Conservation (phyloP, 2,797 vertebrate genomes). For the Lepus oiostolus region DNA sequence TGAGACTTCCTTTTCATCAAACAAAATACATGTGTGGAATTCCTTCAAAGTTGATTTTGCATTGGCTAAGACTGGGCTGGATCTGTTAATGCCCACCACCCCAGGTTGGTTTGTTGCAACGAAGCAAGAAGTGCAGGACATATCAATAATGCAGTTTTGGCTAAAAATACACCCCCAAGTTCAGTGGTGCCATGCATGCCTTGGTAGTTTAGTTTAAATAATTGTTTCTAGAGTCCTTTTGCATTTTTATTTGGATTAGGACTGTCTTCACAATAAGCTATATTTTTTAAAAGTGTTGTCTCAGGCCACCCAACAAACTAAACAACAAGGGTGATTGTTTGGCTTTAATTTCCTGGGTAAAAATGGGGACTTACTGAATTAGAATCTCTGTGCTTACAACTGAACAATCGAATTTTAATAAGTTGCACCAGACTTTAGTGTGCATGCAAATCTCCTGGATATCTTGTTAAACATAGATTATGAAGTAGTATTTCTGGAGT, state of each 20-base stretch:
- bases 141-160: neutral
- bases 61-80: neutral
- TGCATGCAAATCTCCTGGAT: neutral
- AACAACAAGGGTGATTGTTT: neutral
- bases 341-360: neutral
- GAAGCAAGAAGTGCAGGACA: neutral
- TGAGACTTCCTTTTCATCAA: neutral
- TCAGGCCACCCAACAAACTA: neutral
- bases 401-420: conserved; percentile 14
- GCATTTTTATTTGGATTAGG: neutral
- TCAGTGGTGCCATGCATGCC: fast-evolving
- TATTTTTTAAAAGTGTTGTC: neutral
- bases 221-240: neutral
- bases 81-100: neutral
- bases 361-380: neutral
- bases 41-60: neutral
- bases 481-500: neutral
- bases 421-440: neutral
- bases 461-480: neutral
- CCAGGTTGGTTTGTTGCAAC: neutral
- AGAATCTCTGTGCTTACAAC: neutral
- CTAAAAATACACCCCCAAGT: neutral
- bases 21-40: neutral
- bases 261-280: neutral
- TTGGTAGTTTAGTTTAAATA: neutral